A percentile compares a stretch with the other conserved stretches of the same genome.
Conservation (phyloP, 2,888 invertebrate species). For the Scrobipalpa atriplicella region DNA sequence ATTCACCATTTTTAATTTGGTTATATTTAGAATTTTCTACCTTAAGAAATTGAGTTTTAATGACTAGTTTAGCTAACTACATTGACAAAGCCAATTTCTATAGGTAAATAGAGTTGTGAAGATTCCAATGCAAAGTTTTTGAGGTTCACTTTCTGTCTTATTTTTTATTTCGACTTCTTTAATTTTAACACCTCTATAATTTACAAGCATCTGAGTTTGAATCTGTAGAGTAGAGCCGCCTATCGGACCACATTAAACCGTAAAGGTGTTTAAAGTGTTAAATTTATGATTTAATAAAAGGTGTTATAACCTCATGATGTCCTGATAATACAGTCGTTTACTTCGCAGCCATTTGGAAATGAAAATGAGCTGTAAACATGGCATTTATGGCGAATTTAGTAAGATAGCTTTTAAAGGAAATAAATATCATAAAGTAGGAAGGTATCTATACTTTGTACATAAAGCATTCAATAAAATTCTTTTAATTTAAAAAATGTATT, state of each 20-base stretch:
- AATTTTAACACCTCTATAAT: neutral
- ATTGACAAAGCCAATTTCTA: too few relatives aligned
- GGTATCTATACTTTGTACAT: too few relatives aligned
- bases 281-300: conserved; percentile 25
- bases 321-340: conserved; percentile 16
- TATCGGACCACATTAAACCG: conserved; percentile 19
- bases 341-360: conserved; percentile 14
- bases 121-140: too few relatives aligned
- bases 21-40: too few relatives aligned
- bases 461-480: too few relatives aligned
- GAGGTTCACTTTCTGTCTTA: too few relatives aligned
- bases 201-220: neutral
- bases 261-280: conserved; percentile 23
- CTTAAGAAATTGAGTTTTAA: too few relatives aligned
- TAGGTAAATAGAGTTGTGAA: too few relatives aligned
- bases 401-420: neutral
- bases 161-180: neutral
- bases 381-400: conserved; percentile 8
- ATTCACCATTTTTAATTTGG: too few relatives aligned
- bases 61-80: too few relatives aligned
- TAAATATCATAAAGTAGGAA: too few relatives aligned
- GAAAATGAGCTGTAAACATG: conserved; percentile 13
- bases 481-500: too few relatives aligned
- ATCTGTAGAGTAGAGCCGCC: neutral
- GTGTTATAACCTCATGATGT: neutral